Base-by-base conservation (phyloP, 2,797 vertebrate genomes). In the Pseudochaenichthys georgianus region DNA sequence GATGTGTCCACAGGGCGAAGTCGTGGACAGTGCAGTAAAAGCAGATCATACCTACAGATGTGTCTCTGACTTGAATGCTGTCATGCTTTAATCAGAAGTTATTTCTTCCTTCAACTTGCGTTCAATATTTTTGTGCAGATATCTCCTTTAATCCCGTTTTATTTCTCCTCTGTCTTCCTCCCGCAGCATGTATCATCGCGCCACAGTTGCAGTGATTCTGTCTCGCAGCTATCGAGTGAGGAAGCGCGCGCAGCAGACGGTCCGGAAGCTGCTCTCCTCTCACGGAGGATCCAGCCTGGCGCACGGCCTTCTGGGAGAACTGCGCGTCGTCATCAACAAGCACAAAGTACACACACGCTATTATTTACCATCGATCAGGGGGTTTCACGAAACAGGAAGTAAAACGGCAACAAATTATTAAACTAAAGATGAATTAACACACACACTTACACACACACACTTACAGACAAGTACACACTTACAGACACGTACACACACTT, bases 141-240 rank as follows among this genome's bases (percentile, higher is more conserved):
- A n/a, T 28, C 23, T 3, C 3, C 0, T 28, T 28, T 28, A 28
- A 28, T 28, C 23, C 23, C 3, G 23, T 23, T 23, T 2, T 8
- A 8, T 8, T 8, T 8, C 34, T 8, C 5, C 34, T 7, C 31
- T 1, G 5, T 34, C 2, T 1, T 1, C 34, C 34, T 34, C 34
- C 15, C 53, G 51, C 82, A 99, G 98, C 93, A 98, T 97, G 93
- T 99, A 96, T 85, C 94, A 98, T 84, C 96, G 94, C 45, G 96
- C 96, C 57, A 90, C 95, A 0, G 91, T 97, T 43, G 93, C 94
- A 0, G 94, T 96, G 55, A 93, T 99, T 76, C 88, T 99, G 84
- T 96, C 95, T 76, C 96, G 96, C 6, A 93, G 92, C 62, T 99
- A 98, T 97, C 92, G 93, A 0, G 96, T 99, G 77, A 95, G 98